phyloP scores from a whole-genome alignment of 2,888 invertebrate species.

The Idaea aversata region DNA sequence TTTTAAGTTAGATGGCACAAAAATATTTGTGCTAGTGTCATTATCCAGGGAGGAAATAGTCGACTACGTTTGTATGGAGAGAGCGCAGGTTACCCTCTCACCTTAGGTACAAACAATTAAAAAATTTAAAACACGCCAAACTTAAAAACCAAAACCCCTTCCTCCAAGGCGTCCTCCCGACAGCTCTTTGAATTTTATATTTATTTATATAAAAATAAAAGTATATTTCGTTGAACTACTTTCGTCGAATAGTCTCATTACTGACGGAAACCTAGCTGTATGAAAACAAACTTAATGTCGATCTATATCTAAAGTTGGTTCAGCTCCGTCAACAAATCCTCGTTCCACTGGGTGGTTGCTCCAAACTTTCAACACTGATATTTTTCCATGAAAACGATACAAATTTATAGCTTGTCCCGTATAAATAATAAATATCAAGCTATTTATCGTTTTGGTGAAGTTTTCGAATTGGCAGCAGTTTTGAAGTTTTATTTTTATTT shows the following conservation, averaged over 20 bases:
- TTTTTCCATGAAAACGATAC: neutral
- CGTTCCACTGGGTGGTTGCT: neutral
- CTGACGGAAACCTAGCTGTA: neutral
- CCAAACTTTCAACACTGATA: neutral
- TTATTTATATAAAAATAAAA: too few relatives aligned
- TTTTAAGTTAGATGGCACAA: too few relatives aligned
- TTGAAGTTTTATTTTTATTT: neutral
- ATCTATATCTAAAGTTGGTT: neutral
- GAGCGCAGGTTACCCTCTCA: too few relatives aligned
- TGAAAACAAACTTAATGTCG: constrained; percentile 6
- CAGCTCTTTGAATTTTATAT: too few relatives aligned
- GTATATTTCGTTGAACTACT: neutral
- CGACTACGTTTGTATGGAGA: too few relatives aligned
- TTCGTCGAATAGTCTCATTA: neutral
- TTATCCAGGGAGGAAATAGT: too few relatives aligned
- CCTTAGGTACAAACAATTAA: too few relatives aligned
- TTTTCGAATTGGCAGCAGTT: neutral
- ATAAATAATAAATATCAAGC: constrained; percentile 1
- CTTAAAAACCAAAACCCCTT: too few relatives aligned
- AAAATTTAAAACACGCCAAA: too few relatives aligned
- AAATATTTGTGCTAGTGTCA: too few relatives aligned
- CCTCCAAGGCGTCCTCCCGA: too few relatives aligned
- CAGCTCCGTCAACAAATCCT: neutral
- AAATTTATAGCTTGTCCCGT: neutral
- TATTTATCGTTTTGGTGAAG: neutral